A percentile compares a stretch with the other conserved stretches of the same genome.
These are phyloP conservation scores for Psettodes erumei DNA, from an alignment of 2,113 vertebrate genomes.

Conservation along the genomic window DNA sequence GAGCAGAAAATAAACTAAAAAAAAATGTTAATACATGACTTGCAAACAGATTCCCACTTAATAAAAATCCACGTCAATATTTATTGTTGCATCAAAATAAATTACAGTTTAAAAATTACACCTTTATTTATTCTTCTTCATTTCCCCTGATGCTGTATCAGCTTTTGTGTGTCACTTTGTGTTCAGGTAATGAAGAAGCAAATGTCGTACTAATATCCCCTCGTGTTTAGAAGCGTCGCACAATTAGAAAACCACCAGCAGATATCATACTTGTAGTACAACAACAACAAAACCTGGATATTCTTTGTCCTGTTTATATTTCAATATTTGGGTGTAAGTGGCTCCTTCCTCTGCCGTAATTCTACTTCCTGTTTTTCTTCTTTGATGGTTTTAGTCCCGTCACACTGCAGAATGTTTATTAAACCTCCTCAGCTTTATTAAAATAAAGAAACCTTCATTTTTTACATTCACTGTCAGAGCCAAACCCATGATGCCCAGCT, in stretches of 20 bases:
- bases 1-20: not conserved
- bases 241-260: not conserved
- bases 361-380: slow-evolving; percentile 8
- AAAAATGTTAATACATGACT: no score
- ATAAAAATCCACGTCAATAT: not conserved
- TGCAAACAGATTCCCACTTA: no score
- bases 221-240: not conserved
- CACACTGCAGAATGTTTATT: no score
- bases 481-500: slow-evolving; percentile 40
- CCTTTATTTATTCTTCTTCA: no score
- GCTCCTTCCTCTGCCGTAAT: not conserved
- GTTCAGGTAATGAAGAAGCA: not conserved
- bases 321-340: not conserved
- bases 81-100: not conserved
- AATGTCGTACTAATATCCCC: not conserved
- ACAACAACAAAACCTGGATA: not conserved
- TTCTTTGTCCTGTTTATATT: not conserved
- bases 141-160: not conserved
- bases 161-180: not conserved
- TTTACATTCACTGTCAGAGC: slow-evolving; percentile 4
- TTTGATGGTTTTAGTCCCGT: slow-evolving; percentile 19
- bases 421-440: not conserved
- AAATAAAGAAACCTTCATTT: not conserved
- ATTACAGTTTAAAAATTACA: no score
- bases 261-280: not conserved